These are phyloP conservation scores for Papilio aristodemus DNA, from an alignment of 1,140 invertebrate genomes.

Conservation along the genomic window DNA sequence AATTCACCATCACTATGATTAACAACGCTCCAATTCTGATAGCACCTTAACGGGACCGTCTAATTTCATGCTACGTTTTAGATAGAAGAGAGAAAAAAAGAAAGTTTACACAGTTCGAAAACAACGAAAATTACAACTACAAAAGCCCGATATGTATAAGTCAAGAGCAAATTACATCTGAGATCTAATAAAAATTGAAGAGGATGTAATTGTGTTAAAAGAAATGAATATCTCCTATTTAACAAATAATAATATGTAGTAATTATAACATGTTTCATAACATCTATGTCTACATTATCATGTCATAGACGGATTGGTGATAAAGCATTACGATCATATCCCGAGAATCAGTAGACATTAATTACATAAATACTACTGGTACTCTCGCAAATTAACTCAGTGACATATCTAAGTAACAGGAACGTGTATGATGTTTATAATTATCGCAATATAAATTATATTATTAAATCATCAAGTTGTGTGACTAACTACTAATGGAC, in stretches of 20 bases:
- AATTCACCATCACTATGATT: not conserved
- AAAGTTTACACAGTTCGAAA: constrained; percentile 12
- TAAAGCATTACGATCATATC: not conserved
- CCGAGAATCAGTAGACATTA: not conserved
- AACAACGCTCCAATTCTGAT: constrained; percentile 19
- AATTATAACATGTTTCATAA: no score
- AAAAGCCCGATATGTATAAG: no score
- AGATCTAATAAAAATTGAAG: no score
- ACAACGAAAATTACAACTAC: not conserved
- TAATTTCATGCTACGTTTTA: constrained; percentile 17
- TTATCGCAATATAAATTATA: not conserved
- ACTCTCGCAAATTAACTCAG: no score
- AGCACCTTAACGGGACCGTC: not conserved
- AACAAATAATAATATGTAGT: no score
- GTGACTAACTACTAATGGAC: not conserved
- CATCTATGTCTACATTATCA: not conserved
- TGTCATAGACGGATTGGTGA: not conserved
- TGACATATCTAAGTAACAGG: not conserved
- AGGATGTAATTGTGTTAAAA: no score
- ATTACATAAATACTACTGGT: no score
- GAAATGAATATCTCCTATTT: no score
- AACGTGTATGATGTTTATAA: not conserved
- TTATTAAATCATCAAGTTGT: not conserved
- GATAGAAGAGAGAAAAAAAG: not conserved
- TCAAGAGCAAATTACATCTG: no score